Evolutionary conservation across 2,113 vertebrate species (phyloP).

Genomic region (Nibea coibor): DNA sequence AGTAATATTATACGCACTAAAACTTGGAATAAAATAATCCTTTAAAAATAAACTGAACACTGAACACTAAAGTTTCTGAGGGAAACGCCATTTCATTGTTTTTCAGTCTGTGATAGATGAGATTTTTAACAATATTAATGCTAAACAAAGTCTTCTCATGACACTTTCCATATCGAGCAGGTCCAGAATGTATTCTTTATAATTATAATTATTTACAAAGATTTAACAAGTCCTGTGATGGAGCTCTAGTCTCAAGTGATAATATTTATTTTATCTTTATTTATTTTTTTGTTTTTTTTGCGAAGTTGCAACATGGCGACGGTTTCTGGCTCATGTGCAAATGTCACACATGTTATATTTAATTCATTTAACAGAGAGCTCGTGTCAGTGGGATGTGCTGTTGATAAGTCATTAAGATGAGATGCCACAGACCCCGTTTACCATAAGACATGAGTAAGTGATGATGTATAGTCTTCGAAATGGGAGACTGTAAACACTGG

Average conservation of each 20-base stretch:
- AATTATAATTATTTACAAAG: too few relatives aligned
- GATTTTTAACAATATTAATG: neutral
- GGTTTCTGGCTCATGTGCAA: neutral
- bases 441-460: slow-evolving; percentile 6
- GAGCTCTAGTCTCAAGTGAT: neutral
- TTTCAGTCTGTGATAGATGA: neutral
- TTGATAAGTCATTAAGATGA: too few relatives aligned
- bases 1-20: neutral
- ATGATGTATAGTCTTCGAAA: slow-evolving; percentile 11
- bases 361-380: too few relatives aligned
- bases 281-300: neutral
- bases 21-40: too few relatives aligned
- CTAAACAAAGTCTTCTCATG: neutral
- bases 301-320: neutral
- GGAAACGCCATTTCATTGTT: neutral
- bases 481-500: slow-evolving; percentile 13
- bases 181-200: too few relatives aligned
- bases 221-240: neutral
- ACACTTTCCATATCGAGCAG: too few relatives aligned
- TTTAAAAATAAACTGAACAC: too few relatives aligned
- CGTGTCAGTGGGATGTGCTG: too few relatives aligned
- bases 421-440: slow-evolving; percentile 32
- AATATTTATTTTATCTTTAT: neutral
- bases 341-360: slow-evolving; percentile 16
- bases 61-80: too few relatives aligned